phyloP scores from a whole-genome alignment of 2,113 vertebrate genomes.

The Euleptes europaea region DNA sequence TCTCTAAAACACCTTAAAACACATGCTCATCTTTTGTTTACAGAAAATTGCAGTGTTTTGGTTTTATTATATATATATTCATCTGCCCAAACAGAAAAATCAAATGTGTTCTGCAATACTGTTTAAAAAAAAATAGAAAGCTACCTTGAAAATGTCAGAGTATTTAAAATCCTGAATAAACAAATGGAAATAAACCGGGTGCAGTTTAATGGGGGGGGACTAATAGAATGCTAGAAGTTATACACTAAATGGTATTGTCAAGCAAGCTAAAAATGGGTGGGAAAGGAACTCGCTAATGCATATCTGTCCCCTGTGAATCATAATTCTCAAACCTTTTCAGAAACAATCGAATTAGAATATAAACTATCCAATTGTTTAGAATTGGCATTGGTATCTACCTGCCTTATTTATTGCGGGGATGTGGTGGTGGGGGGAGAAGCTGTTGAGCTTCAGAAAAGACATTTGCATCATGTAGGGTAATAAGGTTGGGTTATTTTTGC shows the following conservation, averaged over 20 bases:
- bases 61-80: background rate
- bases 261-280: conserved; percentile 50
- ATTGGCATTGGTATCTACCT: conserved; percentile 45
- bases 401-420: conserved; percentile 41
- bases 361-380: conserved; percentile 70
- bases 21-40: background rate
- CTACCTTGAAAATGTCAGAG: background rate
- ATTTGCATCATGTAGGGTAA: conserved; percentile 58
- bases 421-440: conserved; percentile 15
- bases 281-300: conserved; percentile 58
- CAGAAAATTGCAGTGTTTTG: background rate
- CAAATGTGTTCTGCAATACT: no score
- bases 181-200: conserved; percentile 41
- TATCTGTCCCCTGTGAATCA: conserved; percentile 60
- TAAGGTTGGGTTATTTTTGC: conserved; percentile 37
- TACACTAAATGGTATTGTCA: conserved; percentile 55
- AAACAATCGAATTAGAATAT: conserved; percentile 64
- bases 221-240: conserved; percentile 57
- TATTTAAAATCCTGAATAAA: conserved; percentile 13
- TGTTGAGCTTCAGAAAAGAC: conserved; percentile 39
- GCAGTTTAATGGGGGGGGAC: conserved; percentile 49
- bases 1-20: no score
- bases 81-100: background rate
- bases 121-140: background rate
- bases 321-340: conserved; percentile 61